Evolutionary conservation across 2,797 vertebrate genomes (phyloP).

Genomic region (Pterois miles): DNA sequence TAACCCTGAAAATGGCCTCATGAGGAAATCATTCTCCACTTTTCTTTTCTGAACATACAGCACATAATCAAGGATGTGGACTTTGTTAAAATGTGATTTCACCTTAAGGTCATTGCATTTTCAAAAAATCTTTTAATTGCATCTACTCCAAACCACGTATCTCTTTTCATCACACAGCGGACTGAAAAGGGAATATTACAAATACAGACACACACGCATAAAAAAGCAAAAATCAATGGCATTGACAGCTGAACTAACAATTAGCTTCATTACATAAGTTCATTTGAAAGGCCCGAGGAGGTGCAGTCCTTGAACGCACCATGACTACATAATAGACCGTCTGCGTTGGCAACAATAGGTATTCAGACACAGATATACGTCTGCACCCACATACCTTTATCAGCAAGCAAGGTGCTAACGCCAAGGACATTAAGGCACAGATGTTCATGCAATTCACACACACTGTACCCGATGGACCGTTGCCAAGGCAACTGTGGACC

Average conservation of each 20-base stretch:
- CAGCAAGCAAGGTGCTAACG: slow-evolving; percentile 54
- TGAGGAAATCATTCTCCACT: neutral
- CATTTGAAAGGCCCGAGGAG: slow-evolving; percentile 17
- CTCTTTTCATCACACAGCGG: neutral
- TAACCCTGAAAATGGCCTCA: neutral
- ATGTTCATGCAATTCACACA: slow-evolving; percentile 92
- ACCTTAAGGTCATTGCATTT: neutral
- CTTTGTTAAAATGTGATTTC: neutral
- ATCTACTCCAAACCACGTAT: neutral
- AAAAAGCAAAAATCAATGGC: neutral
- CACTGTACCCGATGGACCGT: slow-evolving; percentile 90
- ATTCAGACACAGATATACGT: slow-evolving; percentile 2
- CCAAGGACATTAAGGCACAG: slow-evolving; percentile 91
- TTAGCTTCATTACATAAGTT: slow-evolving; percentile 9
- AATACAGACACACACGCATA: neutral
- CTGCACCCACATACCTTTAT: slow-evolving; percentile 50
- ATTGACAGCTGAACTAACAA: slow-evolving; percentile 1
- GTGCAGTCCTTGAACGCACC: slow-evolving; percentile 51
- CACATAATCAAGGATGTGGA: neutral
- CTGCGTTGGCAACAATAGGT: slow-evolving; percentile 19
- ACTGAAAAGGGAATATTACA: neutral
- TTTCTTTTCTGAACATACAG: slow-evolving; percentile 1
- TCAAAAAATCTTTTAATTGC: neutral
- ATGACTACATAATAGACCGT: slow-evolving; percentile 30
- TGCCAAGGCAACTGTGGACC: slow-evolving; percentile 95